Base-by-base conservation (phyloP, 1,140 invertebrate species). In the Orchesella cincta region DNA sequence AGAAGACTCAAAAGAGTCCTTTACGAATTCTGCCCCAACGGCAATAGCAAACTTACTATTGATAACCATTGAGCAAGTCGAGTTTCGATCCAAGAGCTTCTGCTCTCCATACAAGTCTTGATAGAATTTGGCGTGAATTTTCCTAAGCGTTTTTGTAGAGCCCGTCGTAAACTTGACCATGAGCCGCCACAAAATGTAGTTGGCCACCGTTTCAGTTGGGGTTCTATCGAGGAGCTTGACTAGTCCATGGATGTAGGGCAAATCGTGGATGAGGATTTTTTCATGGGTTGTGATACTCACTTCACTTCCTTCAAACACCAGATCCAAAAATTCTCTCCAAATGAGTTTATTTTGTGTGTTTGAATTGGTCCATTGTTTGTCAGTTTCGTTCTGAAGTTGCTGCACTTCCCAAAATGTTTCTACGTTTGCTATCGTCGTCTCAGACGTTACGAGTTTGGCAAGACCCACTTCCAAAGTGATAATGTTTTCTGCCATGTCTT, bases 71-170 rank as follows among this genome's bases (percentile, higher is more conserved):
- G 76, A 33, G 31, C 76, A 77, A 1, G 76, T 77, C 1, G 72
- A 54, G n/a, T 62, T 35, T 52, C 33, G 26, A 23, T 52, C 20
- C 36, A 76, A 1, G 16, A 36, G 46, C 16, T 36, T 73, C 8
- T 71, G 76, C 34, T 73, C 73, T n/a, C 76, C 76, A 35, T 74
- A 77, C 29, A 77, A 54, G 16, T 74, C 57, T 29, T 77, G 29
- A 64, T 77, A 51, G 36, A 73, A 77, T 28, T 77, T 36, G 33
- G 51, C 70, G 39, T 36, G 46, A 28, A 51, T 57, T 26, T 73
- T 73, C 39, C 76, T 57, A 67, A 77, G 36, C n/a, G 28, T 51
- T 1, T 23, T 51, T 18, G 76, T 77, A 18, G 76, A 72, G n/a
- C 76, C 76, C n/a, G 71, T 33, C 18, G 35, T 46, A 34, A 73